Evolutionary conservation across 2,797 vertebrate species (phyloP), one percentile per base, ranked within the genome.

Genomic region (Corythornis leucogaster): DNA sequence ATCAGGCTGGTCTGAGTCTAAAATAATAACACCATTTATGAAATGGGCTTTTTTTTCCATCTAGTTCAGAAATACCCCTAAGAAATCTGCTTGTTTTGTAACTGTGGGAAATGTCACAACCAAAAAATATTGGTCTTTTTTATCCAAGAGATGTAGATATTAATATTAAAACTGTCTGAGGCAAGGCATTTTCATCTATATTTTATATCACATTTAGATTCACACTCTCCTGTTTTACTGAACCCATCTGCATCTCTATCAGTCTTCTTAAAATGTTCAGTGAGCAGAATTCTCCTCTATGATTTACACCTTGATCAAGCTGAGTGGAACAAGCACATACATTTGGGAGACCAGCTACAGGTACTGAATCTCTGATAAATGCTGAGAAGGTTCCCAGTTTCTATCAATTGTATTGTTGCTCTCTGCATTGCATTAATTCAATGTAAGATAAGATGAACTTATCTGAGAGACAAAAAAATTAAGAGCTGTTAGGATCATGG

Each of bases 161-260:
- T 89, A 95, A 95, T 94, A 96, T 95, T 95, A 92, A 96, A 94
- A 75, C 74, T 82, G 35, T 93, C 85, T 96, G 76, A 94, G n/a
- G 50, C 45, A 90, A 95, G 42, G 33, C 0, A 1, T 76, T 95
- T 93, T 91, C 85, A 95, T 92, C 83, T 92, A 90, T 94, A 94
- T 96, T 97, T 92, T 45, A 95, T 95, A 89, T 92, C 61, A 31
- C 55, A 90, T 93, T 94, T 94, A 95, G 77, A 94, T 86, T 92
- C 88, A 64, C 43, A 70, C 46, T 85, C 54, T 92, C 15, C 14
- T 95, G 53, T 85, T 96, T 93, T 83, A 80, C 77, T 57, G 67
- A 92, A 90, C 15, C 42, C 54, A 82, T 96, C 64, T 92, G 70
- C 73, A 86, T 90, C 70, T 87, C 85, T 95, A 25, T 85, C 54